phyloP scores from a whole-genome alignment of 2,888 invertebrate species.

The Phorcus lineatus region DNA sequence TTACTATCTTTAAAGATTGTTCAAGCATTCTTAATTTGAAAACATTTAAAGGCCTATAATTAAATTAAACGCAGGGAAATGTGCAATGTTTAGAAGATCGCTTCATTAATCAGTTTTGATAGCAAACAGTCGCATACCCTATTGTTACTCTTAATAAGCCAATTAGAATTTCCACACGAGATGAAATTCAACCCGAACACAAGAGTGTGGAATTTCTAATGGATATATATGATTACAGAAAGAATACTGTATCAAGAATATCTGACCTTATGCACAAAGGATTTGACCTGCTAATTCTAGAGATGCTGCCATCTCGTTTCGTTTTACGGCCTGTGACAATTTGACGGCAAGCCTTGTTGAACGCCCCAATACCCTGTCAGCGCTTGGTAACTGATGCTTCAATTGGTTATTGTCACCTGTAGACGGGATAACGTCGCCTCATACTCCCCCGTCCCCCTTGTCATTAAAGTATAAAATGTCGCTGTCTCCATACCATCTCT shows the following conservation, averaged over 20 bases:
- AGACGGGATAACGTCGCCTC: neutral
- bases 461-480: neutral
- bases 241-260: neutral
- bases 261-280: neutral
- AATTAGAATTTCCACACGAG: neutral
- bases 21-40: neutral
- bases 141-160: neutral
- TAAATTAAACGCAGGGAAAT: neutral
- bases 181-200: neutral
- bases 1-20: neutral
- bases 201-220: slow-evolving; percentile 2
- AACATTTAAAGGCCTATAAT: neutral
- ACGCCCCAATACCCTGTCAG: neutral
- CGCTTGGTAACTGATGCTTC: neutral
- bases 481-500: neutral
- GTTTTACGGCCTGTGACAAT: neutral
- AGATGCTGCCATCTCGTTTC: neutral
- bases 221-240: neutral
- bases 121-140: neutral
- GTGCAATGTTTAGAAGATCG: neutral
- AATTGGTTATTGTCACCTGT: neutral
- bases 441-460: neutral
- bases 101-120: slow-evolving; percentile 15
- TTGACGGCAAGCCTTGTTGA: neutral
- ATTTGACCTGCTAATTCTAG: neutral